Evolutionary conservation across 2,113 vertebrate genomes (phyloP).

Genomic region (Macquaria ambigua): DNA sequence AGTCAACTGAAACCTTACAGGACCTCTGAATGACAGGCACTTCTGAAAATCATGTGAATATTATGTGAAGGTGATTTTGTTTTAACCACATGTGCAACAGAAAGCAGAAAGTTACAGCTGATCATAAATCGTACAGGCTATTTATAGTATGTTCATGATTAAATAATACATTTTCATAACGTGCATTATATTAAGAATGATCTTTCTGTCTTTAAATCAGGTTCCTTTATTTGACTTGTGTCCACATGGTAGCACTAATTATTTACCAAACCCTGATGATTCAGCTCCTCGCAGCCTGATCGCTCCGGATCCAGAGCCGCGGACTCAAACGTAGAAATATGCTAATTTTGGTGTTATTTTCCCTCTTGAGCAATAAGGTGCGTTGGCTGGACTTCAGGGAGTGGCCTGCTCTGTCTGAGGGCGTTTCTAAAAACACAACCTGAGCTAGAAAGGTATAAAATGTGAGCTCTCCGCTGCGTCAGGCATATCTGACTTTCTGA

Average conservation of each 20-base stretch:
- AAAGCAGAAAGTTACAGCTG: no score
- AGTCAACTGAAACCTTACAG: not conserved
- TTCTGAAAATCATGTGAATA: not conserved
- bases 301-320: not conserved
- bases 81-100: not conserved
- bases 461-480: rapidly evolving
- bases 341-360: constrained; percentile 8
- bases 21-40: not conserved
- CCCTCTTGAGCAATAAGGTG: constrained; percentile 44
- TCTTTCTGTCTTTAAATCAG: not conserved
- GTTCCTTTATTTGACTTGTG: not conserved
- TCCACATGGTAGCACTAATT: not conserved
- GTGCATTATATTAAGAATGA: not conserved
- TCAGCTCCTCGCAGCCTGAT: not conserved
- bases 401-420: not conserved
- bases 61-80: not conserved
- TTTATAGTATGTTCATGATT: not conserved
- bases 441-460: constrained; percentile 50
- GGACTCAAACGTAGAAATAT: not conserved
- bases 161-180: not conserved
- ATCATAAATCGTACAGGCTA: no score
- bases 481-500: constrained; percentile 7
- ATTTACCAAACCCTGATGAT: constrained; percentile 11
- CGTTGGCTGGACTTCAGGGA: not conserved
- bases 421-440: constrained; percentile 37